Base-by-base conservation (phyloP, 2,797 vertebrate genomes). In the Glossophaga mutica region DNA sequence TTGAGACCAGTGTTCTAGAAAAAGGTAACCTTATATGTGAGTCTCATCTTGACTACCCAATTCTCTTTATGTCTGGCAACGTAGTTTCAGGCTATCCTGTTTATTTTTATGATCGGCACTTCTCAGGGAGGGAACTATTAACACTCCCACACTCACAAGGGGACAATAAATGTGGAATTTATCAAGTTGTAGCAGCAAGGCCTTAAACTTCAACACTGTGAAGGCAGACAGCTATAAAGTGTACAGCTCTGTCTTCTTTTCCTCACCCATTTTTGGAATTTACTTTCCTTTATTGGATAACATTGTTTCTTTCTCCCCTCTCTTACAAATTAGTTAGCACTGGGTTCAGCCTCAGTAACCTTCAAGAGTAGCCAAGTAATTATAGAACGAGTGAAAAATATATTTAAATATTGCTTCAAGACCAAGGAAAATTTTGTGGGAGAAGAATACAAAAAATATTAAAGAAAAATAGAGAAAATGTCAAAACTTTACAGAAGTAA, bases 361-460 rank as follows among this genome's bases (percentile, higher is more conserved):
- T 90, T 89, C 29, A 77, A 90, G 42, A 95, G 21, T 70, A 22
- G 19, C 57, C 34, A 94, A 92, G 26, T n/a, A 89, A 94, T 90
- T 94, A 87, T 0, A 86, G 37, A 87, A 46, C 4, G 2, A 88
- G 10, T 73, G 52, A 83, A 87, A 97, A 94, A 68, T 4, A 82
- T n/a, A 90, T n/a, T 85, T 88, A 70, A 19, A 44, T 29, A 68
- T 16, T 71, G 9, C 88, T 77, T 95, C 50, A 89, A 59, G 14
- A 96, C 26, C 26, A 94, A 73, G 32, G 71, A 46, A 73, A 90
- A 89, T 46, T 68, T 26, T 82, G 26, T 55, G 10, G 32, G 70
- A 46, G 19, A 81, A 9, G 19, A 82, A 9, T 5, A 88, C 21
- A 87, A 68, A 68, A 88, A 84, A 5, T 73, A 91, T 79, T 91